Base-by-base conservation (phyloP, 2,888 invertebrate species). In the Rhingia rostrata region DNA sequence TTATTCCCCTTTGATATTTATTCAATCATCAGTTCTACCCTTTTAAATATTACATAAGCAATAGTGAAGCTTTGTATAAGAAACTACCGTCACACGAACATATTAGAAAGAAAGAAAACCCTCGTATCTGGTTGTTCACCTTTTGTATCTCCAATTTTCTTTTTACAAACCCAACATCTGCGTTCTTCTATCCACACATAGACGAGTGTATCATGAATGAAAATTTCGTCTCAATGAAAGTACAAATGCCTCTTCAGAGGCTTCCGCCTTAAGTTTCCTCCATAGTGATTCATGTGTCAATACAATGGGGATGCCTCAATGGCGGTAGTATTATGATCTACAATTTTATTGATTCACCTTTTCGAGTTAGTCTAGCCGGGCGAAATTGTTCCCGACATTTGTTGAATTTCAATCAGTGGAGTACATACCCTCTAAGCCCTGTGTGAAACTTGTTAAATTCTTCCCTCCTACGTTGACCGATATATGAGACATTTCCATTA, bases 141-240 rank as follows among this genome's bases (percentile, higher is more conserved):
- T 73, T 22, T 45, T 61, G 45, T 22, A 33, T n/a, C 12, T 10
- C 7, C n/a, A 45, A 37, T 49, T 58, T 66, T 60, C 12, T 45
- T 60, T 67, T 33, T 66, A 61, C 51, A 43, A 45, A 12, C n/a
- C 43, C 1, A 10, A 5, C 10, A 32, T 43, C 22, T 39, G 4
- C 14, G 45, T 6, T 37, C 12, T n/a, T 7, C 4, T 41, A 6
- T 6, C n/a, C 33, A 4, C 12, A 9, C 22, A 2, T 22, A 22
- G 22, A 30, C 22, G 30, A 47, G 22, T n/a, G n/a, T n/a, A 10
- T 32, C 39, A 77, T 77, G 70, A 77, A 82, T 82, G 77, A 61
- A 82, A 37, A 70, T 69, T 69, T 69, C 63, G 41, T n/a, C 63
- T 77, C 60, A 82, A 82, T 82, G 82, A 61, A 72, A 60, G 33